Conservation (phyloP, 2,113 vertebrate species). For the Hemicordylus capensis region DNA sequence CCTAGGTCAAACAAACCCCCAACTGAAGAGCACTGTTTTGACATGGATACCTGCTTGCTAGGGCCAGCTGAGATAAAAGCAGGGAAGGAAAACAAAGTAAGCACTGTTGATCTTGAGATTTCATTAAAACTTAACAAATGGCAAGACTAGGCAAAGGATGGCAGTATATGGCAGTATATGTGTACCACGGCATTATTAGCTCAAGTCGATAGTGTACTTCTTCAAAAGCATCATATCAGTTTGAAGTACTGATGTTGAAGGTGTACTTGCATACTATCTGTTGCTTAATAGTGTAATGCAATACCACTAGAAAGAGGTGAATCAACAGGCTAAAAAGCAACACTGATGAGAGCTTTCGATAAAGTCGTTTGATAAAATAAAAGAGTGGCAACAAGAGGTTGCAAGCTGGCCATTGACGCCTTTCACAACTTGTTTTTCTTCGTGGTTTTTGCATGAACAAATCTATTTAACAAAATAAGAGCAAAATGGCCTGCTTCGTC, state of each 20-base stretch:
- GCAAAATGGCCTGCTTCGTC: slow-evolving; percentile 66
- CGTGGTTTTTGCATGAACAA: slow-evolving; percentile 81
- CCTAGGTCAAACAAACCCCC: slow-evolving; percentile 87
- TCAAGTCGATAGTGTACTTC: slow-evolving; percentile 49
- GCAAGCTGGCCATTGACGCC: slow-evolving; percentile 67
- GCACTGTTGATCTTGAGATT: slow-evolving; percentile 59
- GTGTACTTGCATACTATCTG: slow-evolving; percentile 36
- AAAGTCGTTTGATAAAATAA: slow-evolving; percentile 75
- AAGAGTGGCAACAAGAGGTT: slow-evolving; percentile 75
- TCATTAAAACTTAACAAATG: slow-evolving; percentile 40
- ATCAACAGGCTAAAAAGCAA: slow-evolving; percentile 79
- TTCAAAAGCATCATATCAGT: slow-evolving; percentile 60
- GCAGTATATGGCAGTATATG: slow-evolving; percentile 56
- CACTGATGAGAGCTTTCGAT: slow-evolving; percentile 80
- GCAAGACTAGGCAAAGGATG: slow-evolving; percentile 35
- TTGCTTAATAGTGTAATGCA: slow-evolving; percentile 75
- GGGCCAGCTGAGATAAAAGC: slow-evolving; percentile 69
- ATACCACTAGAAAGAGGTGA: slow-evolving; percentile 79
- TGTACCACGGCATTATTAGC: slow-evolving; percentile 34
- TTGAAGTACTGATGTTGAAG: slow-evolving; percentile 45
- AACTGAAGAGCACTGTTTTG: slow-evolving; percentile 80
- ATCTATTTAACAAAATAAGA: slow-evolving; percentile 79
- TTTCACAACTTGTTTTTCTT: slow-evolving; percentile 79
- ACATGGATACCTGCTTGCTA: slow-evolving; percentile 91
- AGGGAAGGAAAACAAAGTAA: slow-evolving; percentile 58